These are phyloP conservation scores for Ursus arctos DNA, from an alignment of 2,113 vertebrate genomes.

Conservation along the genomic window DNA sequence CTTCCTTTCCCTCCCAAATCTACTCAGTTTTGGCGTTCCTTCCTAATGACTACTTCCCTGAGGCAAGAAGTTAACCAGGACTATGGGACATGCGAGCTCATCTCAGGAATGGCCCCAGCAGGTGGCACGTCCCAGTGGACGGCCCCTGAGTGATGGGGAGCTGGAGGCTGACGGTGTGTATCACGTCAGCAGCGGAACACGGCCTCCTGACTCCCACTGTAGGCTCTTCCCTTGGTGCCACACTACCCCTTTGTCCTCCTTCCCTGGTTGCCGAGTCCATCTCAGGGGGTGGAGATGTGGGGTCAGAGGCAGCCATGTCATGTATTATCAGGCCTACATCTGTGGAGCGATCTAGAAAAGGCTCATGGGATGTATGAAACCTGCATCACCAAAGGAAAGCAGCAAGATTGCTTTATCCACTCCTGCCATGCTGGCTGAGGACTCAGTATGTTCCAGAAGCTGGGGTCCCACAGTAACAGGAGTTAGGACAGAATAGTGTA, in stretches of 20 bases:
- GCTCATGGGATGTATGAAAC: neutral
- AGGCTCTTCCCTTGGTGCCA: fast-evolving
- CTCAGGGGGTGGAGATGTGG: fast-evolving
- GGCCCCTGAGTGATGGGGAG: neutral
- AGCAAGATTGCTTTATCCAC: too few relatives aligned
- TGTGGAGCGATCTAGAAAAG: fast-evolving
- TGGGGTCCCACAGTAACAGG: too few relatives aligned
- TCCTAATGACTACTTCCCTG: neutral
- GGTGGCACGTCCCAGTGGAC: neutral
- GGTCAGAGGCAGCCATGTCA: neutral
- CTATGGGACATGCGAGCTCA: fast-evolving
- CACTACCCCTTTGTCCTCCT: fast-evolving
- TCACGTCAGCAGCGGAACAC: fast-evolving
- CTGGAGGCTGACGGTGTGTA: neutral
- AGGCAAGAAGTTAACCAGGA: neutral
- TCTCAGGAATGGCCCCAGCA: neutral
- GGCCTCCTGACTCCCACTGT: neutral
- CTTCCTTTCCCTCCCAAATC: neutral
- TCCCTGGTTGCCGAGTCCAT: fast-evolving
- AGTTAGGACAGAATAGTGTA: neutral
- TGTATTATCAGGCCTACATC: fast-evolving
- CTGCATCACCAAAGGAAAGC: neutral
- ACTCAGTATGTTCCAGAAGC: neutral
- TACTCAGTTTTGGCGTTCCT: neutral
- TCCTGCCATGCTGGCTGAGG: neutral